phyloP scores from a whole-genome alignment of 2,888 invertebrate genomes.

The Bimastos eiseni region DNA sequence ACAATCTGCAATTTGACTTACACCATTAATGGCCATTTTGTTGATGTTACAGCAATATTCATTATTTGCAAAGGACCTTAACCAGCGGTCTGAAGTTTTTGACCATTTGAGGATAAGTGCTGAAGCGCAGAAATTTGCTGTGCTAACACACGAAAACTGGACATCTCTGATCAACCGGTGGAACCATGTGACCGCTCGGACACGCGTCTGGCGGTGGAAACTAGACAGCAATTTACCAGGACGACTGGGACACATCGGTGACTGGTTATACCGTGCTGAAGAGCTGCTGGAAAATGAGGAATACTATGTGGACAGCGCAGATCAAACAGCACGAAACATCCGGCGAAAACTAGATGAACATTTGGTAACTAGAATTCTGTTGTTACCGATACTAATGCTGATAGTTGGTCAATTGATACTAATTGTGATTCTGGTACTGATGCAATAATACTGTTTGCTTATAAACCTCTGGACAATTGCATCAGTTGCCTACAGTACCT shows the following conservation, averaged over 20 bases:
- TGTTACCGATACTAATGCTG: not conserved
- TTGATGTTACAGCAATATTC: slow-evolving; percentile 72
- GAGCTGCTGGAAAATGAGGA: slow-evolving; percentile 51
- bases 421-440: not conserved
- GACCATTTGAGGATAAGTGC: slow-evolving; percentile 78
- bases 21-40: not conserved
- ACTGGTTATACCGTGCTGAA: slow-evolving; percentile 83
- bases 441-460: not conserved
- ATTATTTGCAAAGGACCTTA: slow-evolving; percentile 77
- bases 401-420: no score
- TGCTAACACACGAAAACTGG: slow-evolving; percentile 84
- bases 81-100: slow-evolving; percentile 74
- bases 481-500: not conserved
- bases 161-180: slow-evolving; percentile 78
- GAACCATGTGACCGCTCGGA: slow-evolving; percentile 73
- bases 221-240: slow-evolving; percentile 83
- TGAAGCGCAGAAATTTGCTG: slow-evolving; percentile 78
- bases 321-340: slow-evolving; percentile 68
- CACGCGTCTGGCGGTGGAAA: slow-evolving; percentile 75
- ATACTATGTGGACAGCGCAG: slow-evolving; percentile 68
- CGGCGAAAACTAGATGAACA: slow-evolving; percentile 69
- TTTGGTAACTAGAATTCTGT: slow-evolving; percentile 42
- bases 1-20: not conserved
- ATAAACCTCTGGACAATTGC: not conserved
- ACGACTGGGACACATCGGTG: slow-evolving; percentile 81